phyloP scores from a whole-genome alignment of 2,113 vertebrate genomes.

The Lucifuga dentata region DNA sequence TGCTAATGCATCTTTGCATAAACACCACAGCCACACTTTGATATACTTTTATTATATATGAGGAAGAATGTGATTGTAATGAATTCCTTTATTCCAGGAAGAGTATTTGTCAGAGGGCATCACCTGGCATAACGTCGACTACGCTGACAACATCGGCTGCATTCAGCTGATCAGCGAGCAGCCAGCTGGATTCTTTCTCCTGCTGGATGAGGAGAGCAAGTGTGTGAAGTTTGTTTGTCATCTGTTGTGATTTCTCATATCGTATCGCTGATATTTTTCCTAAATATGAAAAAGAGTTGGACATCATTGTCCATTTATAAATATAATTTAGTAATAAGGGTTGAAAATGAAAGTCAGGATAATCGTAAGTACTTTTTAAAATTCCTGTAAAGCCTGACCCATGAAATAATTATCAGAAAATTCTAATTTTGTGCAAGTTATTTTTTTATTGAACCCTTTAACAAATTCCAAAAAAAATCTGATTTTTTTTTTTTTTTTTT shows the following conservation, averaged over 20 bases:
- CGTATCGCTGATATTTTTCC: too few relatives aligned
- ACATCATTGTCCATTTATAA: too few relatives aligned
- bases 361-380: too few relatives aligned
- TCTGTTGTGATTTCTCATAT: not conserved
- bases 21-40: not conserved
- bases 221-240: constrained; percentile 67
- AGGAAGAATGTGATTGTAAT: constrained; percentile 5
- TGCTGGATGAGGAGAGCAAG: constrained; percentile 94
- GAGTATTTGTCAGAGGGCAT: constrained; percentile 93
- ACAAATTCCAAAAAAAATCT: too few relatives aligned
- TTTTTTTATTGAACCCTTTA: too few relatives aligned
- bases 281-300: too few relatives aligned
- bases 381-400: too few relatives aligned
- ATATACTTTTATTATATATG: not conserved
- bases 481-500: too few relatives aligned
- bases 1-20: not conserved
- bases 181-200: constrained; percentile 89
- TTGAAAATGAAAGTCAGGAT: too few relatives aligned
- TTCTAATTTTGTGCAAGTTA: too few relatives aligned
- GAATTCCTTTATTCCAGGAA: constrained; percentile 80
- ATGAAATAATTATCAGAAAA: too few relatives aligned
- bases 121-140: constrained; percentile 90
- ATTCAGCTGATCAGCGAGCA: constrained; percentile 92
- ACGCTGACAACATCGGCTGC: constrained; percentile 90
- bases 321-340: too few relatives aligned